Base-by-base conservation (phyloP, 2,797 vertebrate species). In the Pelochelys cantorii region DNA sequence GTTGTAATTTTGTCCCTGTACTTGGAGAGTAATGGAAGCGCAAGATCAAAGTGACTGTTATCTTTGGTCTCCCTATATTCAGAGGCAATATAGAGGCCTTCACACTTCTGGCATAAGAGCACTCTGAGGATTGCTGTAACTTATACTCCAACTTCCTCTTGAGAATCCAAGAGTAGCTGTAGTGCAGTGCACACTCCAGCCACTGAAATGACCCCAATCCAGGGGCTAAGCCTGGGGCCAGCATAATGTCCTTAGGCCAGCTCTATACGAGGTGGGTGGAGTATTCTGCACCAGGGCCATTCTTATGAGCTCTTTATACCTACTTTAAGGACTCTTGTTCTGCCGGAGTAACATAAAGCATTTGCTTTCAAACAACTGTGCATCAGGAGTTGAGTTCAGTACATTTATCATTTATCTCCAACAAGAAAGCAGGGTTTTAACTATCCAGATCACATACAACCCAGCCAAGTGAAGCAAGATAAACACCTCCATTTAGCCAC, bases 21-120 rank as follows among this genome's bases (percentile, higher is more conserved):
- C 13, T 31, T 87, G 27, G 75, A 4, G 14, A 2, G 25, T 17
- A 14, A 17, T 3, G 34, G 23, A 60, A 68, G 34, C 81, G 1
- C 31, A 68, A 22, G 18, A 20, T 60, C 56, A 86, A 88, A 29
- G 10, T 34, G 65, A 71, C n/a, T n/a, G 17, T 37, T 48, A 31
- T 78, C 81, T 92, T 57, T 42, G 23, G 5, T 11, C 3, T 7
- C 31, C 65, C n/a, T 71, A 14, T 12, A 14, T 0, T 0, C 79
- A 82, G 86, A 83, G 42, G 22, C 7, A 85, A 3, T 48, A 12
- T 79, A 65, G 53, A 23, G 13, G 37, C 31, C 34, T 90, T 23
- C 37, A 17, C 18, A 25, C 10, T 71, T 13, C 5, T 59, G 84
- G 13, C 14, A 82, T 6, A 86, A 60, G 4, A 6, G 2, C 27